phyloP scores from a whole-genome alignment of 2,797 vertebrate species.

The Microcaecilia unicolor region DNA sequence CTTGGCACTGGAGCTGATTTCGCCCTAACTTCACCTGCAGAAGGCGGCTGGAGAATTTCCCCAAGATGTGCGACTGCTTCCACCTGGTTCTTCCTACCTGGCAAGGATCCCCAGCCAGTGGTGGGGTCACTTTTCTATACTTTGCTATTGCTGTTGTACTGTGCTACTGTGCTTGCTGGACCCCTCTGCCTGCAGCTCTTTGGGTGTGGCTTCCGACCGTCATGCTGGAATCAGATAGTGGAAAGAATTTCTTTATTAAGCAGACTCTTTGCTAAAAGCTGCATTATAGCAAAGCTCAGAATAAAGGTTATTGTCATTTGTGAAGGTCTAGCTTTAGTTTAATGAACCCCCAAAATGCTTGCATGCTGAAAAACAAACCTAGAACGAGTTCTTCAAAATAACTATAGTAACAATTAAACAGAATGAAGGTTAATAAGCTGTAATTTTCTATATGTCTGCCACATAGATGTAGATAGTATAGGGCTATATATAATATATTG shows the following conservation, averaged over 20 bases:
- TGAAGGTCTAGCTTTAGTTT: no score
- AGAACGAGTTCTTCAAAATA: no score
- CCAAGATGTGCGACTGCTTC: constrained; percentile 97
- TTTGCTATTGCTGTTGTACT: constrained; percentile 45
- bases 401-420: no score
- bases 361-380: no score
- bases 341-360: no score
- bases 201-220: constrained; percentile 43
- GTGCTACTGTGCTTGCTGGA: constrained; percentile 32
- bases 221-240: constrained; percentile 45
- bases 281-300: constrained; percentile 10
- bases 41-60: constrained; percentile 32
- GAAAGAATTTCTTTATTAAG: no score
- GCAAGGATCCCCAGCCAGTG: constrained; percentile 85
- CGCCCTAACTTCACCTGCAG: constrained; percentile 31
- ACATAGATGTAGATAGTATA: no score
- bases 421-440: no score
- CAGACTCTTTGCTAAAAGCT: constrained; percentile 19
- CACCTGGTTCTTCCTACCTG: constrained; percentile 95
- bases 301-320: no score
- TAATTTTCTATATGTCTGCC: no score
- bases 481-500: no score
- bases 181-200: constrained; percentile 37
- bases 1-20: constrained; percentile 35
- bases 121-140: constrained; percentile 67